Evolutionary conservation across 2,888 invertebrate species (phyloP).

Genomic region (Molanna angustata): DNA sequence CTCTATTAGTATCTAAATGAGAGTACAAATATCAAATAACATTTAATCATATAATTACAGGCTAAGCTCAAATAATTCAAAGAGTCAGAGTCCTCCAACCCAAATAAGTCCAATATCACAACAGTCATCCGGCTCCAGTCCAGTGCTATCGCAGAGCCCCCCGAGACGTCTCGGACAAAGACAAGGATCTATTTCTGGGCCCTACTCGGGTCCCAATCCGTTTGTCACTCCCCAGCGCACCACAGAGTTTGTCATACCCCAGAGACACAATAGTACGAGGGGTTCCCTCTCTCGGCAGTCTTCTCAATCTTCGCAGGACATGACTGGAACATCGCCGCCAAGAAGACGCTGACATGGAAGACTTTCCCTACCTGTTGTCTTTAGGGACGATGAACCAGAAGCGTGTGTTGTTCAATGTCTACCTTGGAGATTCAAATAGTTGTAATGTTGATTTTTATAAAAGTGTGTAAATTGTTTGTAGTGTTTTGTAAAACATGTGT

Average conservation of each 20-base stretch:
- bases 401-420: conserved; percentile 27
- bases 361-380: conserved; percentile 25
- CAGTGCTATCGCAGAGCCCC: conserved; percentile 26
- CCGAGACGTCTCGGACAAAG: conserved; percentile 36
- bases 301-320: conserved; percentile 29
- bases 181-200: conserved; percentile 42
- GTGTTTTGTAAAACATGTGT: too few relatives aligned
- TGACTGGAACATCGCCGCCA: conserved; percentile 23
- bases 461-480: not conserved
- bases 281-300: conserved; percentile 23
- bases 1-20: too few relatives aligned
- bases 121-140: conserved; percentile 14
- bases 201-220: conserved; percentile 46
- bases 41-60: too few relatives aligned
- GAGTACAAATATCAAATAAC: too few relatives aligned
- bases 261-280: conserved; percentile 40
- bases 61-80: too few relatives aligned
- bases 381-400: conserved; percentile 24
- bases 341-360: conserved; percentile 31
- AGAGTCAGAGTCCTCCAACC: conserved; percentile 8
- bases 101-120: conserved; percentile 24
- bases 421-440: conserved; percentile 27
- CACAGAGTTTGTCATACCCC: conserved; percentile 52
- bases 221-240: conserved; percentile 44
- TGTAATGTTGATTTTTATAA: not conserved